Evolutionary conservation across 2,113 vertebrate genomes (phyloP), one percentile per base, ranked within the genome.

Genomic region (Leptobrachium ailaonicum): DNA sequence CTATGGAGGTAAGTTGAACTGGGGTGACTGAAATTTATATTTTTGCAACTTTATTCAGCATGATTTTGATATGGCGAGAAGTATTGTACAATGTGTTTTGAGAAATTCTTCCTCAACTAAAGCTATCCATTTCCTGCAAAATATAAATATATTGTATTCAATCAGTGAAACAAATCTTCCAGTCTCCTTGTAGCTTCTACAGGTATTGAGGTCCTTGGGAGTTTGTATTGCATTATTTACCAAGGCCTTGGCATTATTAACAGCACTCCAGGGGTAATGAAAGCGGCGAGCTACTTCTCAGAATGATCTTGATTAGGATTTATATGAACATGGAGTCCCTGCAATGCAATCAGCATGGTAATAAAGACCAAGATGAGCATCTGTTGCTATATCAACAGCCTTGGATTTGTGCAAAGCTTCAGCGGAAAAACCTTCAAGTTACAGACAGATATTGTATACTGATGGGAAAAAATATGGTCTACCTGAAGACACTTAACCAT

Each of bases 371-470:
- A 69, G 72, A 43, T 41, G 8, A 60, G 71, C 47, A 60, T 40
- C 71, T 68, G 78, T 81, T 81, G 79, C 71, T 81, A 81, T 81
- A 81, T 41, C 79, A 81, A 81, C 79, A 81, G 66, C 71, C 64
- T 81, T 81, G 66, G 64, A 45, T 74, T 62, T 69, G 20, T 80
- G 43, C 42, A 50, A 68, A n/a, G 20, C 43, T 43, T 66, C 2
- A 6, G 44, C 43, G 70, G 45, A 72, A 79, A 32, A 54, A n/a
- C 40, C 41, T 66, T 73, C 68, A 77, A 8, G 12, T 40, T 47
- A 14, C 20, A 32, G 20, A 32, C 20, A 32, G 20, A 62, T 71
- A 20, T 14, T 40, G 42, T 40, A 69, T 58, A 50, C 47, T 9
- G 14, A 60, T n/a, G 14, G 13, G 13, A 3, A 60, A 60, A 60